Evolutionary conservation across 2,113 vertebrate species (phyloP).

Genomic region (Thymallus thymallus): DNA sequence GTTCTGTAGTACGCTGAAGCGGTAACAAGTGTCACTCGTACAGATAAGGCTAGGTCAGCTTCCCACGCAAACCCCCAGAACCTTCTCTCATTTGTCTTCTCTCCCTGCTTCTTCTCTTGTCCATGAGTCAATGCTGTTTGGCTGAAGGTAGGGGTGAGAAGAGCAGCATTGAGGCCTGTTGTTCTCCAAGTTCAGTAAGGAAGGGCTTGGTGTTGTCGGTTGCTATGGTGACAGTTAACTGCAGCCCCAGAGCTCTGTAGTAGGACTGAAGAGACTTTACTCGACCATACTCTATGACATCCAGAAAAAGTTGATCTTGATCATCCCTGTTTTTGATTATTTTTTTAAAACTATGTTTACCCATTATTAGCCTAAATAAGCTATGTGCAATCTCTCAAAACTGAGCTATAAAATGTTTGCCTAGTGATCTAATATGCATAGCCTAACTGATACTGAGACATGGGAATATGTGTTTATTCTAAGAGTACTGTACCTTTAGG

Average conservation of each 20-base stretch:
- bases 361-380: no score
- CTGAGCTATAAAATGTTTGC: no score
- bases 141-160: not conserved
- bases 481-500: not conserved
- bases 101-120: not conserved
- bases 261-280: not conserved
- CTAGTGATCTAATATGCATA: not conserved
- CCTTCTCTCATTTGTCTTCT: not conserved
- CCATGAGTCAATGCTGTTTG: not conserved
- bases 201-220: not conserved
- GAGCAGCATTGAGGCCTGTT: not conserved
- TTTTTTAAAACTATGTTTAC: no score
- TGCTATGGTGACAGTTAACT: constrained; percentile 4
- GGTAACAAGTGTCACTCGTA: no score
- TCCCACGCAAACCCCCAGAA: not conserved
- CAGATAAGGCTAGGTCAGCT: not conserved
- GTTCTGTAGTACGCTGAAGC: no score
- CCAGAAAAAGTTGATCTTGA: no score
- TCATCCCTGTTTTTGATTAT: no score
- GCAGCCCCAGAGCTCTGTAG: not conserved
- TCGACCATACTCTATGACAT: no score
- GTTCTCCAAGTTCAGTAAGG: not conserved
- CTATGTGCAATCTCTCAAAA: no score
- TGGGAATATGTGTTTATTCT: not conserved
- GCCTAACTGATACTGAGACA: no score